Evolutionary conservation across 2,888 invertebrate species (phyloP).

Genomic region (Nephrotoma flavescens): DNA sequence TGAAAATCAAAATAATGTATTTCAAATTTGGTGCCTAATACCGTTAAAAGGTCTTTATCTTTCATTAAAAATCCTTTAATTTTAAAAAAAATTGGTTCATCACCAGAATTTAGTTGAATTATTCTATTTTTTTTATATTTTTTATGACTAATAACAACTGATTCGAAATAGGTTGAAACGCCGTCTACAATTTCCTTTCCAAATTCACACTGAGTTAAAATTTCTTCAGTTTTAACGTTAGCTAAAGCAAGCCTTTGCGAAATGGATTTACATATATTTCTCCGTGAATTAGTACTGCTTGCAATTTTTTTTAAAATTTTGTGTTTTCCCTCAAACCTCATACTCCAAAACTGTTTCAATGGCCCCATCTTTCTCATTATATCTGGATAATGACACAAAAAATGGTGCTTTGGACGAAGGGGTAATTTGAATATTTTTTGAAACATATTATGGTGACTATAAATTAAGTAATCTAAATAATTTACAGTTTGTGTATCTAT

Average conservation of each 20-base stretch:
- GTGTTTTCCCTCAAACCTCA: neutral
- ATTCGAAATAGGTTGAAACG: neutral
- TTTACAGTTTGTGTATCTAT: neutral
- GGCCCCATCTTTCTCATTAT: neutral
- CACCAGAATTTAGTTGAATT: neutral
- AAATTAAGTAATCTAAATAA: neutral
- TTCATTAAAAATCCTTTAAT: neutral
- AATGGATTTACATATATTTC: neutral
- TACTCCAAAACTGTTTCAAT: neutral
- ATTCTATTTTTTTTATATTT: neutral
- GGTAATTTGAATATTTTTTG: neutral
- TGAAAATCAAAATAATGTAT: neutral
- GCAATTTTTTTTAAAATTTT: neutral
- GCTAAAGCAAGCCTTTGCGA: neutral
- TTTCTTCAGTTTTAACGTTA: neutral
- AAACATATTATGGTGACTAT: neutral
- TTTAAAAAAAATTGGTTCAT: neutral
- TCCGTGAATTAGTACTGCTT: neutral
- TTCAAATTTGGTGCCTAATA: neutral
- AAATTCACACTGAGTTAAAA: neutral
- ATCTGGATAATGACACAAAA: neutral
- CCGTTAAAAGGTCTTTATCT: neutral
- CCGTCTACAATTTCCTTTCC: neutral
- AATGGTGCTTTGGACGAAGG: neutral
- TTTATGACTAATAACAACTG: neutral